phyloP scores from a whole-genome alignment of 2,113 vertebrate species.

The Artemisiospiza belli region DNA sequence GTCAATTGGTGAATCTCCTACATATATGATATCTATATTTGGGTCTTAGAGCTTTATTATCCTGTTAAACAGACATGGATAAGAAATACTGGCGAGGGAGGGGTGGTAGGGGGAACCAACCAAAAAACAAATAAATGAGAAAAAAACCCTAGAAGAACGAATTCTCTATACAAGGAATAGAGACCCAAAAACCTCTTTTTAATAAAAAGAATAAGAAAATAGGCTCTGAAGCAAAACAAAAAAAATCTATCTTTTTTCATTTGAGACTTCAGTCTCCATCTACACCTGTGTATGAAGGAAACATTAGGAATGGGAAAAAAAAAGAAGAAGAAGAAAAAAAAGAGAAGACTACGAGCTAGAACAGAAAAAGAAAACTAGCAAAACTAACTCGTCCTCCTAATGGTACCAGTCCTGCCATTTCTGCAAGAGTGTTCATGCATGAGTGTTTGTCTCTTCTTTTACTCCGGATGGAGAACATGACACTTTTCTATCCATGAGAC shows the following conservation, averaged over 20 bases:
- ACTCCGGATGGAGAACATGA: background rate
- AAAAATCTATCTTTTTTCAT: too few species aligned
- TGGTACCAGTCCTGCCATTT: too few species aligned
- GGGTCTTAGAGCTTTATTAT: background rate
- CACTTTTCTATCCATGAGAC: background rate
- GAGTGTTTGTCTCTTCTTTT: background rate
- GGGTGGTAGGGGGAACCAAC: background rate
- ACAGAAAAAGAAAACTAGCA: background rate
- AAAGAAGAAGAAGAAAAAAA: too few species aligned
- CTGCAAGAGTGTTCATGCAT: too few species aligned
- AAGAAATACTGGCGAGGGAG: too few species aligned
- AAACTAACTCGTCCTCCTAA: too few species aligned
- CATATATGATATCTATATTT: too few species aligned
- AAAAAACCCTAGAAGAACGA: background rate
- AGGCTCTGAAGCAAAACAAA: too few species aligned
- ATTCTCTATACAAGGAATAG: too few species aligned
- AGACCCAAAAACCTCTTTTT: background rate
- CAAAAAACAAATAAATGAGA: background rate
- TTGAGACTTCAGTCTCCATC: background rate
- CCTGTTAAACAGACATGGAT: too few species aligned
- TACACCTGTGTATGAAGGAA: background rate
- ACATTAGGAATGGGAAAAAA: background rate
- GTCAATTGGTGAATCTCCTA: background rate
- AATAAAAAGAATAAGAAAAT: background rate
- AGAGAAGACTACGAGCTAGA: too few species aligned